Conservation (phyloP, 2,888 invertebrate genomes). For the Netelia fuscicornis region DNA sequence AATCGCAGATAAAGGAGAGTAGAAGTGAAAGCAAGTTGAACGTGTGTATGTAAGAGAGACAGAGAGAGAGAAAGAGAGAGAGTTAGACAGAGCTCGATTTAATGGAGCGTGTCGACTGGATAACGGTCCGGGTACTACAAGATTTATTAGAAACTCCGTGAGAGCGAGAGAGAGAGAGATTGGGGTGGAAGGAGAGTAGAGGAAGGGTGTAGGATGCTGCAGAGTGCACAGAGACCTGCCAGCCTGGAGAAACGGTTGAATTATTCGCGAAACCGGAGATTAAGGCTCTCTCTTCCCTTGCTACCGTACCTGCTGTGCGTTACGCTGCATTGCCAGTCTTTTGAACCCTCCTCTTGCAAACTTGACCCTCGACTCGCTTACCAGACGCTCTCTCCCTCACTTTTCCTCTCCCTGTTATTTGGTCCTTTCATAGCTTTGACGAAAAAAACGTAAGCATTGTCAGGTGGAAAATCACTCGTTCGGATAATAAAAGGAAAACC, state of each 20-base stretch:
- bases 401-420: conserved; percentile 8
- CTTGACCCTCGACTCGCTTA: conserved; percentile 50
- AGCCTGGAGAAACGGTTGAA: conserved; percentile 56
- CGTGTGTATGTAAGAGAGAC: not conserved
- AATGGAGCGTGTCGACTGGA: conserved; percentile 80
- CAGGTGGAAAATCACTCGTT: not conserved
- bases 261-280: conserved; percentile 68
- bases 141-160: conserved; percentile 77
- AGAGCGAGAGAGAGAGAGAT: conserved; percentile 19
- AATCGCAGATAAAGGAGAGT: conserved; percentile 38
- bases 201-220: conserved; percentile 34
- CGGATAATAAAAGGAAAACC: not conserved
- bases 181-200: not conserved
- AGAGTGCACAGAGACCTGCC: conserved; percentile 45
- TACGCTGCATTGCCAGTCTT: conserved; percentile 30
- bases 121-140: conserved; percentile 74
- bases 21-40: conserved; percentile 14
- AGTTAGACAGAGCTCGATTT: conserved; percentile 70
- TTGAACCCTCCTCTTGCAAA: conserved; percentile 53
- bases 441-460: conserved; percentile 27
- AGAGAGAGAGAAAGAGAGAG: conserved; percentile 14
- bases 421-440: conserved; percentile 2
- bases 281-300: conserved; percentile 50
- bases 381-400: not conserved
- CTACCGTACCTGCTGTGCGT: conserved; percentile 15